Conservation (phyloP, 2,113 vertebrate genomes). For the Apodemus speciosus region DNA sequence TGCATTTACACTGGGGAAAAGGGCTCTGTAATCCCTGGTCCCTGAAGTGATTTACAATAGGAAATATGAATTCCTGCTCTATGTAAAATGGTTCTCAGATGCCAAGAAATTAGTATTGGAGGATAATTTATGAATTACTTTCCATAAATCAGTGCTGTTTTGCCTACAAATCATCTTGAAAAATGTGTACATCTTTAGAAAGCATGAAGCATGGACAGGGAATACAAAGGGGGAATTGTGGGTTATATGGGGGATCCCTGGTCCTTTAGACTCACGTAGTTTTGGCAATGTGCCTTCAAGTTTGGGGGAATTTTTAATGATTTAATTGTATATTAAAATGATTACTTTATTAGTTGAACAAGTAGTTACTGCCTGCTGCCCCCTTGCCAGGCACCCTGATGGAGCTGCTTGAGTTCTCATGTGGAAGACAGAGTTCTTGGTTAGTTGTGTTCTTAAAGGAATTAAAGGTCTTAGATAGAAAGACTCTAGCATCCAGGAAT, state of each 20-base stretch:
- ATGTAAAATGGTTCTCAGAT: conserved; percentile 73
- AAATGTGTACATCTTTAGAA: conserved; percentile 55
- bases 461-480: background rate
- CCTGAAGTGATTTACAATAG: conserved; percentile 73
- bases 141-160: conserved; percentile 72
- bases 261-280: conserved; percentile 58
- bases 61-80: conserved; percentile 72
- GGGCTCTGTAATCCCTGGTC: conserved; percentile 56
- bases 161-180: conserved; percentile 69
- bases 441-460: background rate
- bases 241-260: conserved; percentile 27
- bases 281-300: conserved; percentile 45
- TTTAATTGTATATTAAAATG: conserved; percentile 54
- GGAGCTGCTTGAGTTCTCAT: background rate
- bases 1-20: conserved; percentile 56
- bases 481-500: background rate
- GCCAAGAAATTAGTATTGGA: conserved; percentile 71
- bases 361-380: conserved; percentile 41
- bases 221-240: conserved; percentile 40
- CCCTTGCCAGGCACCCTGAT: background rate
- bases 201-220: conserved; percentile 24
- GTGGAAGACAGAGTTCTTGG: background rate
- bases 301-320: conserved; percentile 53
- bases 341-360: conserved; percentile 64
- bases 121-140: conserved; percentile 70